Evolutionary conservation across 2,113 vertebrate genomes (phyloP).

Genomic region (Donacobius atricapilla): DNA sequence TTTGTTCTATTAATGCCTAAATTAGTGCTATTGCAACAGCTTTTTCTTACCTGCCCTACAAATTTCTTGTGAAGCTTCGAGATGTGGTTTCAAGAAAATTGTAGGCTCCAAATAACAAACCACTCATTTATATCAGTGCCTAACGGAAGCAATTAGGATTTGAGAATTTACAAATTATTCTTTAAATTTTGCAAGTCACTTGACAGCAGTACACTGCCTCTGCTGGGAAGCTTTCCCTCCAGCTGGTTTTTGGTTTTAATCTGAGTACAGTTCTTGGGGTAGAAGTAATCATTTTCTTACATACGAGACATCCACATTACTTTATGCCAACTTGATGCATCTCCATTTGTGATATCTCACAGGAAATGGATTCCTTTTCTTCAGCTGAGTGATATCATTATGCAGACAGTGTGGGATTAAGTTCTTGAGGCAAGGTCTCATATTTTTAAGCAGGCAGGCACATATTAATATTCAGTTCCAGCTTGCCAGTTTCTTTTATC

Average conservation of each 20-base stretch:
- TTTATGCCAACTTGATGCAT: not conserved
- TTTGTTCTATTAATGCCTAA: not conserved
- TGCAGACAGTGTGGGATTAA: not conserved
- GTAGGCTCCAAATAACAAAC: not conserved
- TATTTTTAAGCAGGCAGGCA: not conserved
- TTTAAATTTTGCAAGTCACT: not conserved
- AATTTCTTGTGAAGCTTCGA: not conserved
- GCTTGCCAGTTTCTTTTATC: not conserved
- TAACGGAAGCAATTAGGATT: not conserved
- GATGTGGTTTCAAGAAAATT: not conserved
- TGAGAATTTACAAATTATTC: not conserved
- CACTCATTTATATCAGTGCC: not conserved
- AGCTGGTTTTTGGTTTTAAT: not conserved
- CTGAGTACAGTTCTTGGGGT: not conserved
- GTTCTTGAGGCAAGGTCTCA: not conserved
- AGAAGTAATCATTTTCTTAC: not conserved
- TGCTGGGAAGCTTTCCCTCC: not conserved
- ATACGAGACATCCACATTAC: not conserved
- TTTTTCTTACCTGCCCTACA: not conserved
- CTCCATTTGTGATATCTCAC: not conserved
- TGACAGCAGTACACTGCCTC: not conserved
- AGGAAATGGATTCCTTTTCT: not conserved
- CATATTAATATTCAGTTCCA: not conserved
- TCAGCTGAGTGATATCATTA: not conserved
- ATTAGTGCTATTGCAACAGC: not conserved